phyloP scores from a whole-genome alignment of 2,797 vertebrate genomes.

The Catamblyrhynchus diadema region DNA sequence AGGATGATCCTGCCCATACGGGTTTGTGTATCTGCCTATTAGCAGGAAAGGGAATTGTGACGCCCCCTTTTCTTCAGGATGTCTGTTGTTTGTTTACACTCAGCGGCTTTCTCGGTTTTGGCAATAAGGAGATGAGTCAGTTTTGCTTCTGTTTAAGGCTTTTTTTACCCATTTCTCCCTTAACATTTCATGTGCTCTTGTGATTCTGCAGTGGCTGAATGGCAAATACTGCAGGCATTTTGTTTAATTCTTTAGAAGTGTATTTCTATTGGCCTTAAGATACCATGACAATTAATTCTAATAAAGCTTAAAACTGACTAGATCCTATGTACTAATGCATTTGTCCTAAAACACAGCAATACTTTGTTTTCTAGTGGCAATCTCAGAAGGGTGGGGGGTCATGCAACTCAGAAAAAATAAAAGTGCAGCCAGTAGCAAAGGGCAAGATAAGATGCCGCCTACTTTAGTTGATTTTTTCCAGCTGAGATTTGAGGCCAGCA shows the following conservation, averaged over 20 bases:
- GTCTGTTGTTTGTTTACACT: conserved; percentile 52
- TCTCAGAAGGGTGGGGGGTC: background rate
- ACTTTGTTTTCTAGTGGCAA: background rate
- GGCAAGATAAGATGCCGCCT: background rate
- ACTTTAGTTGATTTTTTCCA: background rate
- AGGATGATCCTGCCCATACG: background rate
- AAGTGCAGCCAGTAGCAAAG: background rate
- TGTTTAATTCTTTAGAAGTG: background rate
- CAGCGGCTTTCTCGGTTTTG: background rate
- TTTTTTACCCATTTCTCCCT: background rate
- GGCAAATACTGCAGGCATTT: background rate
- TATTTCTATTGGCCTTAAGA: background rate
- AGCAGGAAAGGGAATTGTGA: background rate
- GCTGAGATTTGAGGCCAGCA: background rate
- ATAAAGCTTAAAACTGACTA: background rate
- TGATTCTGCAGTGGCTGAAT: background rate
- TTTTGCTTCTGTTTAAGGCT: conserved; percentile 50
- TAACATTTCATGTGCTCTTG: background rate
- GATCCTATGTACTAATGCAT: rapidly evolving
- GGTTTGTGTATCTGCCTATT: background rate
- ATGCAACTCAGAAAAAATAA: background rate
- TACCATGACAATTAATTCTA: background rate
- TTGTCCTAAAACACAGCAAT: background rate
- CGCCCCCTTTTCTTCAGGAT: conserved; percentile 10
- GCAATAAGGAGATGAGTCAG: conserved; percentile 59